These are phyloP conservation scores for Garra rufa DNA, from an alignment of 2,113 vertebrate species.

Conservation along the genomic window DNA sequence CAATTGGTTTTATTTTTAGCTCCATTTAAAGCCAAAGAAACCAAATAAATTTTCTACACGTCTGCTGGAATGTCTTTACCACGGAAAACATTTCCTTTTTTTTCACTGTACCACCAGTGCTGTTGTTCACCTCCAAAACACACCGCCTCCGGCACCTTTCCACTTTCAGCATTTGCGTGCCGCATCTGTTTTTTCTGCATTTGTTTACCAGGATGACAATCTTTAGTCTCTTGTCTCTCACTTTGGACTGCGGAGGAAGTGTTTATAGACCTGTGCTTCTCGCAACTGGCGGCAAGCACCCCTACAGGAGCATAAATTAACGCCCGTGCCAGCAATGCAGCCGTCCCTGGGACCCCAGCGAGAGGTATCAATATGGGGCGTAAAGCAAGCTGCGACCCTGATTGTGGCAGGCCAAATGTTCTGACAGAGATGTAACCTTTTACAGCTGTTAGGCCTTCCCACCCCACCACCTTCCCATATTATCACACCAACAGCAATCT, in stretches of 20 bases:
- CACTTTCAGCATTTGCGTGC: conserved; percentile 57
- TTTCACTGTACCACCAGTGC: conserved; percentile 48
- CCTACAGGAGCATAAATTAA: conserved; percentile 77
- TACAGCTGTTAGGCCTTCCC: conserved; percentile 59
- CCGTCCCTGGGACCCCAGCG: conserved; percentile 67
- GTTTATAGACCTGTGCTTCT: conserved; percentile 68
- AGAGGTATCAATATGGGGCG: conserved; percentile 77
- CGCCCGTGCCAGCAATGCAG: conserved; percentile 66
- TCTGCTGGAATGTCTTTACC: conserved; percentile 16
- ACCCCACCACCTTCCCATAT: conserved; percentile 47
- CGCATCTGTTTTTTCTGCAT: conserved; percentile 57
- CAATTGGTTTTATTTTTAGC: background rate
- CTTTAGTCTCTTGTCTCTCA: conserved; percentile 51
- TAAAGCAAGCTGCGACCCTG: conserved; percentile 74
- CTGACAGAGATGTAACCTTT: conserved; percentile 70
- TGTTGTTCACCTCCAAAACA: conserved; percentile 47
- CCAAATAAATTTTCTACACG: background rate
- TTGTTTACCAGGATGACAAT: conserved; percentile 41
- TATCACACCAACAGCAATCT: conserved; percentile 14
- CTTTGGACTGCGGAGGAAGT: conserved; percentile 65
- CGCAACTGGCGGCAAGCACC: conserved; percentile 62
- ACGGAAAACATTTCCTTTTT: background rate
- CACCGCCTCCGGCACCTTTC: conserved; percentile 71
- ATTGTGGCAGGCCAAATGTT: conserved; percentile 74
- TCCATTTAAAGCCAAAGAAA: background rate